These are phyloP conservation scores for Phortica magna DNA, from an alignment of 2,888 invertebrate genomes.

Conservation along the genomic window DNA sequence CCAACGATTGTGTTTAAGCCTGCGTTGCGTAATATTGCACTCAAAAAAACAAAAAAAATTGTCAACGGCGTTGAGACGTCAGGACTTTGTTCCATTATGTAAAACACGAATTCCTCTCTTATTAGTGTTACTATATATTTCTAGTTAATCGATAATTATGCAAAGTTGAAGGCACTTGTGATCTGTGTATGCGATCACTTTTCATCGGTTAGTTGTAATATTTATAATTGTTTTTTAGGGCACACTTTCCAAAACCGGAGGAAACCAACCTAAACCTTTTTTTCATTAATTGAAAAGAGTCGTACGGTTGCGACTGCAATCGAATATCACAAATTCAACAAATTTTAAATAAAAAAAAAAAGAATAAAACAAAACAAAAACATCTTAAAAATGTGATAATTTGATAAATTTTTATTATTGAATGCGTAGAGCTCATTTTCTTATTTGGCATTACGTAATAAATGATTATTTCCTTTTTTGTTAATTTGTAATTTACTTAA, in stretches of 20 bases:
- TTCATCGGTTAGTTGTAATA: background rate
- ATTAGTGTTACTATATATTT: background rate
- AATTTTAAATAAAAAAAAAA: background rate
- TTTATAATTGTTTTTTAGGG: constrained; percentile 9
- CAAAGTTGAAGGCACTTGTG: constrained; percentile 10
- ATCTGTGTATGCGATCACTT: background rate
- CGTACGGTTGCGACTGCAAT: background rate
- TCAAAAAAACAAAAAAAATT: constrained; percentile 86
- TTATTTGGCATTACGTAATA: no score
- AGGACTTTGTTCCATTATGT: constrained; percentile 93
- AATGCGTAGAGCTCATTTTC: background rate
- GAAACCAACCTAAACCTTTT: constrained; percentile 7
- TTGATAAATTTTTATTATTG: constrained; percentile 19
- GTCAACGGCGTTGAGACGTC: constrained; percentile 89
- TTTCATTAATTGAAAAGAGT: background rate
- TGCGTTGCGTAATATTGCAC: constrained; percentile 81
- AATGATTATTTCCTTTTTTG: no score
- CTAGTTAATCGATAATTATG: constrained; percentile 9
- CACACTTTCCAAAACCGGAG: background rate
- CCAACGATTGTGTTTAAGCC: constrained; percentile 81
- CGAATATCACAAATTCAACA: background rate
- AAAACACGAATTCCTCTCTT: constrained; percentile 62
- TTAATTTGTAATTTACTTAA: no score
- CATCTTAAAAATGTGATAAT: constrained; percentile 24
- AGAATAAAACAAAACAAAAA: background rate